phyloP scores from a whole-genome alignment of 53 echinoderm and acorn worm genomes.

The Henricia sp. region DNA sequence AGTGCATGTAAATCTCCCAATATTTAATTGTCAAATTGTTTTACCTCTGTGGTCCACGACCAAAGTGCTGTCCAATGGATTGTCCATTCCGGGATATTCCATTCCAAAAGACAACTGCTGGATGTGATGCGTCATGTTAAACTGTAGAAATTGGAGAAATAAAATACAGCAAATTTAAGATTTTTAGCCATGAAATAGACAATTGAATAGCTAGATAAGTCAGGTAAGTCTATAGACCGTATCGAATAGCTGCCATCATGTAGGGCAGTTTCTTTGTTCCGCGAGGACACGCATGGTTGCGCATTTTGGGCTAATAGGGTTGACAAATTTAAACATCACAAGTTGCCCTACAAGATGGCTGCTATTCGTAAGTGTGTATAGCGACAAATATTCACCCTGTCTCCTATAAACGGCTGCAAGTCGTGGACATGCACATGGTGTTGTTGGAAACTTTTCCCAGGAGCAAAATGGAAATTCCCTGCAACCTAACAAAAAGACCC shows the following conservation, averaged over 20 bases:
- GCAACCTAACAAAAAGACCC: conserved; percentile 76
- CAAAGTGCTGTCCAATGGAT: conserved; percentile 80
- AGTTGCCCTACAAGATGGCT: not conserved
- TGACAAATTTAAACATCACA: no score
- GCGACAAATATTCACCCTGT: conserved; percentile 64
- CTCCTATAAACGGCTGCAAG: conserved; percentile 86
- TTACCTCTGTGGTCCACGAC: conserved; percentile 86
- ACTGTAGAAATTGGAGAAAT: conserved; percentile 54
- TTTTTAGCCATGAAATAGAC: not conserved
- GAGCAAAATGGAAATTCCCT: conserved; percentile 98
- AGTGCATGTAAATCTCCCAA: no score
- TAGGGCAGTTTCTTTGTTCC: no score
- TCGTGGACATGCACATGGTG: conserved; percentile 96
- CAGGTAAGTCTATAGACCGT: no score
- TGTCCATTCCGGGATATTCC: conserved; percentile 99
- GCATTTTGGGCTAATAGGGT: no score
- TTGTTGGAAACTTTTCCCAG: conserved; percentile 97
- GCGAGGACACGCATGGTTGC: no score
- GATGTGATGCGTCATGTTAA: conserved; percentile 87
- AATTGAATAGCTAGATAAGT: no score
- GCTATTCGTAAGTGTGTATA: not conserved
- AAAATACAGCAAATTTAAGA: not conserved
- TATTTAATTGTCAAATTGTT: no score
- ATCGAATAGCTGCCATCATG: no score
- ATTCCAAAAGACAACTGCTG: conserved; percentile 93